Conservation (phyloP, 2,797 vertebrate species). For the Otolemur crassicaudatus region DNA sequence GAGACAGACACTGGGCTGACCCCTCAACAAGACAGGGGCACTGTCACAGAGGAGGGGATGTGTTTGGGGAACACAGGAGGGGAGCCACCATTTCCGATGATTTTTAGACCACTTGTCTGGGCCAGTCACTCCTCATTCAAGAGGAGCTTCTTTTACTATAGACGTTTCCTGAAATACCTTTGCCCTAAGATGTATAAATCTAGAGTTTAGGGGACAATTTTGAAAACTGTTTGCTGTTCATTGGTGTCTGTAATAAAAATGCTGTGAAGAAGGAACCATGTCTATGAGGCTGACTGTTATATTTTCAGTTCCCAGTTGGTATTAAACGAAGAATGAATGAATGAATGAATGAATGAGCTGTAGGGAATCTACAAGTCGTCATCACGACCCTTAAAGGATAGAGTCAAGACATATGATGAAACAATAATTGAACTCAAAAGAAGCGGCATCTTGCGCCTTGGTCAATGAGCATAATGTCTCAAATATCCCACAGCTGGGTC, state of each 20-base stretch:
- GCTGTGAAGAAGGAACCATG: background rate
- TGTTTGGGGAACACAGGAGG: background rate
- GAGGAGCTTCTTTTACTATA: background rate
- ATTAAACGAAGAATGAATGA: background rate
- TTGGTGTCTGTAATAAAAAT: background rate
- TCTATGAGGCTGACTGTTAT: background rate
- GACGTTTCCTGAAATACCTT: background rate
- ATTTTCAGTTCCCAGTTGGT: background rate
- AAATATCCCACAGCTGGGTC: background rate
- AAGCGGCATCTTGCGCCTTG: background rate
- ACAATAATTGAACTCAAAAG: background rate
- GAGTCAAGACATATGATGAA: accelerated
- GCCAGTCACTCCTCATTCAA: background rate
- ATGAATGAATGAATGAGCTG: background rate
- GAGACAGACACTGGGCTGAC: background rate
- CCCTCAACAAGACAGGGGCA: background rate
- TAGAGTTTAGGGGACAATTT: background rate
- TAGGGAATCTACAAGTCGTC: background rate
- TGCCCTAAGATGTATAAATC: background rate
- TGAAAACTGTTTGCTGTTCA: background rate
- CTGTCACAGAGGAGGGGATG: background rate
- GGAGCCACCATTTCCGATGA: background rate
- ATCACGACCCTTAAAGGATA: background rate
- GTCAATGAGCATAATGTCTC: background rate
- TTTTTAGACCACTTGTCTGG: background rate